These are phyloP conservation scores for Chionoecetes opilio DNA, from an alignment of 1,140 invertebrate species.

Conservation along the genomic window DNA sequence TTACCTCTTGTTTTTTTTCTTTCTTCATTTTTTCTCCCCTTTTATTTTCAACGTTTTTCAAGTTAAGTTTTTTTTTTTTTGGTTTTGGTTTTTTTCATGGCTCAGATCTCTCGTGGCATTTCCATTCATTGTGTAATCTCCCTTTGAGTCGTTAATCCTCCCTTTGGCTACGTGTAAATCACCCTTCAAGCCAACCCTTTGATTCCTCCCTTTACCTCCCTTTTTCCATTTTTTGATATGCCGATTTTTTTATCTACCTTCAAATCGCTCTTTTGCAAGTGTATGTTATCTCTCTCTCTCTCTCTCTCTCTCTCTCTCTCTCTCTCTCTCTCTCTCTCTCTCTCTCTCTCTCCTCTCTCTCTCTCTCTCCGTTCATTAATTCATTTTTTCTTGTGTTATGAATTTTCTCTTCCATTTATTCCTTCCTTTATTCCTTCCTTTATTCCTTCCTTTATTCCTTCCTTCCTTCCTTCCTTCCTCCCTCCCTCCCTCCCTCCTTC, in stretches of 20 bases:
- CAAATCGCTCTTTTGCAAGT: not conserved
- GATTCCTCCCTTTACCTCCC: not conserved
- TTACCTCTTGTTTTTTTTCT: not conserved
- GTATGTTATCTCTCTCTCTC: not conserved
- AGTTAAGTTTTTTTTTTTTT: no score
- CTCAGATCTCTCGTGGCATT: not conserved
- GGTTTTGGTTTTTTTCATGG: no score
- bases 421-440: not conserved
- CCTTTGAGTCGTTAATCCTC: slow-evolving; percentile 20
- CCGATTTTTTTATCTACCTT: not conserved
- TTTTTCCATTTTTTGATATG: not conserved
- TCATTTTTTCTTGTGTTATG: no score
- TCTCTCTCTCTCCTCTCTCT: no score
- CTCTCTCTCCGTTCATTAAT: no score
- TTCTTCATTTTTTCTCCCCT: not conserved
- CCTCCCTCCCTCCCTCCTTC: not conserved
- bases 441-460: not conserved
- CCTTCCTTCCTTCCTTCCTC: not conserved
- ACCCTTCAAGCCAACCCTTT: not conserved
- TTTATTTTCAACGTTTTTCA: no score
- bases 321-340: no score
- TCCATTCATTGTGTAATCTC: not conserved
- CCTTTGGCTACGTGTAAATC: not conserved
- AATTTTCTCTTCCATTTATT: not conserved
- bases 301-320: no score